phyloP scores from a whole-genome alignment of 2,888 invertebrate species.

The Strigamia transsilvanica region DNA sequence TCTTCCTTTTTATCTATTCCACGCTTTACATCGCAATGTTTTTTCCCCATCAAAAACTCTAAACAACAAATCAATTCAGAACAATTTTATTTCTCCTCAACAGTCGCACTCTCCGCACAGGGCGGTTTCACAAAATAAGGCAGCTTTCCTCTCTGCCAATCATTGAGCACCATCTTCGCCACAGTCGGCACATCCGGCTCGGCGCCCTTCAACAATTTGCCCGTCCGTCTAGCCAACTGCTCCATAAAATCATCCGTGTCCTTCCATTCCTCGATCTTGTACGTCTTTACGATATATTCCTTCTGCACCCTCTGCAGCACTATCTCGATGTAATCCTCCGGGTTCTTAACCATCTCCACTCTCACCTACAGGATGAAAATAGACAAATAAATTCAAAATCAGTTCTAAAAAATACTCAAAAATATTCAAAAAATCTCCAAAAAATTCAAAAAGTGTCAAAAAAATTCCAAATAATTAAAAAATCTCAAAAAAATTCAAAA shows the following conservation, averaged over 20 bases:
- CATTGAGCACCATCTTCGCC: constrained; percentile 95
- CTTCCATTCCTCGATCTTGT: constrained; percentile 83
- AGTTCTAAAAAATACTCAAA: too few relatives aligned
- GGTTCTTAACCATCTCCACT: constrained; percentile 90
- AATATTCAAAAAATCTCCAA: too few relatives aligned
- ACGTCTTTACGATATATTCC: constrained; percentile 90
- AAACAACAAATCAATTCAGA: too few relatives aligned
- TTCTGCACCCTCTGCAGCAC: constrained; percentile 86
- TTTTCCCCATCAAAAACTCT: too few relatives aligned
- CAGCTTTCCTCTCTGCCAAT: constrained; percentile 97
- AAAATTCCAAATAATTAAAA: too few relatives aligned
- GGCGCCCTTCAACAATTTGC: constrained; percentile 94
- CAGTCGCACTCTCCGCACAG: constrained; percentile 70
- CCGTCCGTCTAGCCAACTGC: constrained; percentile 83
- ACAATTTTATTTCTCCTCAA: too few relatives aligned
- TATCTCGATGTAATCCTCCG: constrained; percentile 91
- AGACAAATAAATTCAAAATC: too few relatives aligned
- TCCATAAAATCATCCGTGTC: constrained; percentile 88
- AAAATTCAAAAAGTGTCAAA: too few relatives aligned
- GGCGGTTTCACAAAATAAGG: constrained; percentile 93
- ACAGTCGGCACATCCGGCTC: constrained; percentile 90
- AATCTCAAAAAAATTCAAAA: too few relatives aligned
- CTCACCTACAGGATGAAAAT: constrained; percentile 71
- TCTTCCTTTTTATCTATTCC: too few relatives aligned
- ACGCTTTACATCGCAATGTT: too few relatives aligned